Evolutionary conservation across 2,888 invertebrate species (phyloP).

Genomic region (Heliconius erato): DNA sequence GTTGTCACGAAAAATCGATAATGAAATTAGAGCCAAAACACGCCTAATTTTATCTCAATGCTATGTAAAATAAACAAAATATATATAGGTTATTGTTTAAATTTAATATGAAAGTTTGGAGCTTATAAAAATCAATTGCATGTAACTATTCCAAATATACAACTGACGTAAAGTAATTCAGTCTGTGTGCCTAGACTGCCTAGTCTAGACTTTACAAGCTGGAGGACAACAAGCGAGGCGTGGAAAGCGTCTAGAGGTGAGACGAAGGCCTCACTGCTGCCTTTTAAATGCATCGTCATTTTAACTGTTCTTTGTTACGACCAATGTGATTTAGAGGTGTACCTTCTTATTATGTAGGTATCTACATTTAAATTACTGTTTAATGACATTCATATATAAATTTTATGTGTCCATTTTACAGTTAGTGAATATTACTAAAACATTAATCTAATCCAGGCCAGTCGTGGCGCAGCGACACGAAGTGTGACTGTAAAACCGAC

Average conservation of each 20-base stretch:
- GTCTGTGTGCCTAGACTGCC: constrained; percentile 61
- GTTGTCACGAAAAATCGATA: background rate
- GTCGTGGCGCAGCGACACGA: no score
- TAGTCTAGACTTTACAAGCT: constrained; percentile 71
- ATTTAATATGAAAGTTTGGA: background rate
- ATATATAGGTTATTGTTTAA: background rate
- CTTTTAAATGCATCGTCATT: constrained; percentile 71
- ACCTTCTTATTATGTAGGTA: background rate
- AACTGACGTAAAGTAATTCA: constrained; percentile 35
- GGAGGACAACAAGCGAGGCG: constrained; percentile 73
- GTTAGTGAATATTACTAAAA: background rate
- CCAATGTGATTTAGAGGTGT: constrained; percentile 21
- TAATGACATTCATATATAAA: background rate
- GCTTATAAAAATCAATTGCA: constrained; percentile 28
- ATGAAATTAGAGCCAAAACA: background rate
- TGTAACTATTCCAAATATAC: constrained; percentile 24
- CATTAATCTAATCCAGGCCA: background rate
- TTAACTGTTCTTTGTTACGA: constrained; percentile 44
- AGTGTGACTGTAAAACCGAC: no score
- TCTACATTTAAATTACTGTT: background rate
- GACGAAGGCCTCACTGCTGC: constrained; percentile 68
- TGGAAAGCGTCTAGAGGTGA: constrained; percentile 77
- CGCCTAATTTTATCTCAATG: background rate
- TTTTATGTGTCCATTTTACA: background rate
- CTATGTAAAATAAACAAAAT: background rate